Conservation (phyloP, 1,140 invertebrate genomes). For the Neuroterus valhalla region DNA sequence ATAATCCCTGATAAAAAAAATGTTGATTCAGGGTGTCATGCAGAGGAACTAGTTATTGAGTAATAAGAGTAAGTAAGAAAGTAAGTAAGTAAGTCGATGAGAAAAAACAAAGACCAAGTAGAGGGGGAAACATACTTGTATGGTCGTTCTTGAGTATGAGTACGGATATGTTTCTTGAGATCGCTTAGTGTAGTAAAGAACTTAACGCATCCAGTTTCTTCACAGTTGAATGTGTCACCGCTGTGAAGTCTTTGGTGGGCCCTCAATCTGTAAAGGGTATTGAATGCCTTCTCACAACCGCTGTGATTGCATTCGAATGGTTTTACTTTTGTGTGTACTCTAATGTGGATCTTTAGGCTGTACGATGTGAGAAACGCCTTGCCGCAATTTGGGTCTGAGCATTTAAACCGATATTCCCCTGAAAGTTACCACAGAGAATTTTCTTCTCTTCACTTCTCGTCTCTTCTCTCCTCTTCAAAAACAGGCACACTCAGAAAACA, state of each 20-base stretch:
- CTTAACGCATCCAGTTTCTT: slow-evolving; percentile 88
- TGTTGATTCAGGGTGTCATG: no score
- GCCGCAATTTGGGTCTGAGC: slow-evolving; percentile 89
- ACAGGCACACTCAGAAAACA: no score
- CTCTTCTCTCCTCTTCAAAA: no score
- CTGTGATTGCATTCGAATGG: slow-evolving; percentile 87
- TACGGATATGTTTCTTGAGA: slow-evolving; percentile 93
- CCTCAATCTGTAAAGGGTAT: slow-evolving; percentile 93
- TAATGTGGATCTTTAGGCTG: slow-evolving; percentile 94
- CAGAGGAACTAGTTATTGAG: no score
- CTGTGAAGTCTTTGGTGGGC: slow-evolving; percentile 95
- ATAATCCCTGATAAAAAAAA: no score
- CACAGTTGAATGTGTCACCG: slow-evolving; percentile 96
- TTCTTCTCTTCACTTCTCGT: no score
- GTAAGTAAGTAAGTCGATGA: slow-evolving; percentile 27
- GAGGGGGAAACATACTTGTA: slow-evolving; percentile 85
- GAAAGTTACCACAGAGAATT: slow-evolving; percentile 72
- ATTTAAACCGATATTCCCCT: slow-evolving; percentile 97
- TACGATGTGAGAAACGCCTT: slow-evolving; percentile 97
- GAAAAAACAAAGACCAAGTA: background rate
- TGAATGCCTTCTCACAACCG: slow-evolving; percentile 94
- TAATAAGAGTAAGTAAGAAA: slow-evolving; percentile 33
- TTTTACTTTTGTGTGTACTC: slow-evolving; percentile 96
- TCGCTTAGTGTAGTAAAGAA: slow-evolving; percentile 96
- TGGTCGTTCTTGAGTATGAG: slow-evolving; percentile 93